phyloP scores from a whole-genome alignment of 2,113 vertebrate species.

The Odocoileus hemionus region DNA sequence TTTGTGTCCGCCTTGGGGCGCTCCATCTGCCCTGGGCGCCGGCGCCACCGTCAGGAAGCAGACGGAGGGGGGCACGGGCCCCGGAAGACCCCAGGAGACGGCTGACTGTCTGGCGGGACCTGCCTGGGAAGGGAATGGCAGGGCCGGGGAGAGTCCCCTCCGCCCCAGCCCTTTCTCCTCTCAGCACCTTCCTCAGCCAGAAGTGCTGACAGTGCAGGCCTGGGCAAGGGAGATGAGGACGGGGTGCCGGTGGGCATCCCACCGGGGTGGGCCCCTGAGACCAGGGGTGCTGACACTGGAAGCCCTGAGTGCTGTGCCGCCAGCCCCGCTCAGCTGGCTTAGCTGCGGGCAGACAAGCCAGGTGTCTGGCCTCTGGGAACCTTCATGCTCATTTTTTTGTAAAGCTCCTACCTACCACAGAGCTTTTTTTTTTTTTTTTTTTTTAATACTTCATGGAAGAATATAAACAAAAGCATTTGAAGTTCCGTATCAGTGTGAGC shows the following conservation, averaged over 20 bases:
- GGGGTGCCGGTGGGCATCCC: accelerated
- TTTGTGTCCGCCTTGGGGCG: accelerated
- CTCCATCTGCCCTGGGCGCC: accelerated
- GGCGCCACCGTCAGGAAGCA: accelerated
- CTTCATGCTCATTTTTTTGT: no score
- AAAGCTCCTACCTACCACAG: neutral
- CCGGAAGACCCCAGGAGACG: neutral
- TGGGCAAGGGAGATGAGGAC: neutral
- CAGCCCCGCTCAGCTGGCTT: accelerated
- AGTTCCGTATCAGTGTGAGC: neutral
- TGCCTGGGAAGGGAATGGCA: neutral
- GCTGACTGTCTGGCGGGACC: neutral
- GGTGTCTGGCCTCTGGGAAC: neutral
- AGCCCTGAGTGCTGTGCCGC: accelerated
- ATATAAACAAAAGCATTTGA: neutral
- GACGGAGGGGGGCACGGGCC: accelerated
- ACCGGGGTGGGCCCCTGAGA: no score
- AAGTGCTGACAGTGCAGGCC: neutral
- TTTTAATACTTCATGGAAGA: no score
- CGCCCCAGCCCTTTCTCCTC: neutral
- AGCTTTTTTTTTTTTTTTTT: neutral
- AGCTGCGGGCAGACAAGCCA: neutral
- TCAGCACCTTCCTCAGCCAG: neutral
- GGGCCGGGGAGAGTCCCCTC: neutral
- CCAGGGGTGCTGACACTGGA: neutral